Percentiles rank a stretch among this genome's conserved stretches.
phyloP scores from a whole-genome alignment of 2,888 invertebrate genomes.

The Villa cingulata region DNA sequence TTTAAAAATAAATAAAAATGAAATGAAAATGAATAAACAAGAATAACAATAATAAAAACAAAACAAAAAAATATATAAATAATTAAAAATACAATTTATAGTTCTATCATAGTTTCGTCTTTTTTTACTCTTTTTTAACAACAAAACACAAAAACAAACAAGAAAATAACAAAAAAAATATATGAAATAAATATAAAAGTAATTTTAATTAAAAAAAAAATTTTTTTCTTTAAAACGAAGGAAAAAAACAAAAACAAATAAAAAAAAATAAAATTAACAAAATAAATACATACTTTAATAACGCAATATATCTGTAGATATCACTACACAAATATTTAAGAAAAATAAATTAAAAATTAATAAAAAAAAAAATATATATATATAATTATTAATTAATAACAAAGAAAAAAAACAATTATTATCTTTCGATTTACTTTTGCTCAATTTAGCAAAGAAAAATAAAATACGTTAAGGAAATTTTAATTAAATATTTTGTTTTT shows the following conservation, averaged over 20 bases:
- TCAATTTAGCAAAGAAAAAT: slow-evolving; percentile 33
- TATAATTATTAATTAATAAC: slow-evolving; percentile 6
- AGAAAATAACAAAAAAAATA: too few relatives aligned
- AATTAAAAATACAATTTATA: slow-evolving; percentile 1
- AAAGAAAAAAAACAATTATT: slow-evolving; percentile 8
- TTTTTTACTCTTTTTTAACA: slow-evolving; percentile 2
- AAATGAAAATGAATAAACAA: neutral
- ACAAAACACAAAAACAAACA: too few relatives aligned
- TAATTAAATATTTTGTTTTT: slow-evolving; percentile 9
- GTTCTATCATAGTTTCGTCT: neutral
- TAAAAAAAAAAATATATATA: slow-evolving; percentile 9
- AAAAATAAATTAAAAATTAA: neutral
- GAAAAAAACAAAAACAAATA: neutral
- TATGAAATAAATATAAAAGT: too few relatives aligned
- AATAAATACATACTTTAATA: slow-evolving; percentile 7
- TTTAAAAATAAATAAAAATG: slow-evolving; percentile 3
- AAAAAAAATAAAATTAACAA: too few relatives aligned
- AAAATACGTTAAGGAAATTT: slow-evolving; percentile 32
- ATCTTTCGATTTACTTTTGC: slow-evolving; percentile 27
- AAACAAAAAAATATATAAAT: slow-evolving; percentile 7
- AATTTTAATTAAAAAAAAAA: neutral
- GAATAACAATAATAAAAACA: slow-evolving; percentile 5
- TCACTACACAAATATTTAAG: slow-evolving; percentile 12
- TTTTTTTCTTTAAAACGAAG: neutral
- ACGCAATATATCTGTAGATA: slow-evolving; percentile 16